These are phyloP conservation scores for Amiota mariae DNA, from an alignment of 2,888 invertebrate genomes.

Conservation along the genomic window DNA sequence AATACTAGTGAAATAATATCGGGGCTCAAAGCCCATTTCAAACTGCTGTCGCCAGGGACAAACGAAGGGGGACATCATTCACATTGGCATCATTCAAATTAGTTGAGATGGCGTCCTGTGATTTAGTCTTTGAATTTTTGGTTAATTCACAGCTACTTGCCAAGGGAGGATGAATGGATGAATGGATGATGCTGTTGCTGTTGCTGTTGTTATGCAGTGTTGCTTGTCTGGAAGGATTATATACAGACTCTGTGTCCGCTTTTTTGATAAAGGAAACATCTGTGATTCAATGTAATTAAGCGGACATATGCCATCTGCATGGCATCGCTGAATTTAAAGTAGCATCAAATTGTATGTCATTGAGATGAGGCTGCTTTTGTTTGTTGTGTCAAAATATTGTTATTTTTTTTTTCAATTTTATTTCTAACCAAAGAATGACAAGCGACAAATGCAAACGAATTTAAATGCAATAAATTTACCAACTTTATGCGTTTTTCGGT, in stretches of 20 bases:
- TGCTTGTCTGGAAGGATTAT: constrained; percentile 7
- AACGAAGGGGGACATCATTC: not conserved
- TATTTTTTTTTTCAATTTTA: constrained; percentile 31
- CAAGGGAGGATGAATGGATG: no score
- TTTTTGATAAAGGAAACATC: constrained; percentile 52
- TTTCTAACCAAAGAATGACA: not conserved
- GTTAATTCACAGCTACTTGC: no score
- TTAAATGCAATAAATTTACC: constrained; percentile 51
- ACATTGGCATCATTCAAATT: constrained; percentile 12
- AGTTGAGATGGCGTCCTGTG: not conserved
- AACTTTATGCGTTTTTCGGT: constrained; percentile 46
- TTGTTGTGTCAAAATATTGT: constrained; percentile 64
- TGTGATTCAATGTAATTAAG: constrained; percentile 62
- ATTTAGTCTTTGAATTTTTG: no score
- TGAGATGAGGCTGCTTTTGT: constrained; percentile 51
- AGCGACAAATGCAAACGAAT: constrained; percentile 44
- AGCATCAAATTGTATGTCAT: constrained; percentile 55
- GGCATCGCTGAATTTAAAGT: constrained; percentile 59
- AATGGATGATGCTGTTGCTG: no score
- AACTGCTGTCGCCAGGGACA: constrained; percentile 41
- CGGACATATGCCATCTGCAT: constrained; percentile 55
- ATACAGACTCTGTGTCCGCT: constrained; percentile 18
- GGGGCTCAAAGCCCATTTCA: constrained; percentile 41
- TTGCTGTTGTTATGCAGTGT: no score
- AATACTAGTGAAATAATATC: constrained; percentile 45